Conservation (phyloP, 2,113 vertebrate species). For the Brachyhypopomus gauderio region DNA sequence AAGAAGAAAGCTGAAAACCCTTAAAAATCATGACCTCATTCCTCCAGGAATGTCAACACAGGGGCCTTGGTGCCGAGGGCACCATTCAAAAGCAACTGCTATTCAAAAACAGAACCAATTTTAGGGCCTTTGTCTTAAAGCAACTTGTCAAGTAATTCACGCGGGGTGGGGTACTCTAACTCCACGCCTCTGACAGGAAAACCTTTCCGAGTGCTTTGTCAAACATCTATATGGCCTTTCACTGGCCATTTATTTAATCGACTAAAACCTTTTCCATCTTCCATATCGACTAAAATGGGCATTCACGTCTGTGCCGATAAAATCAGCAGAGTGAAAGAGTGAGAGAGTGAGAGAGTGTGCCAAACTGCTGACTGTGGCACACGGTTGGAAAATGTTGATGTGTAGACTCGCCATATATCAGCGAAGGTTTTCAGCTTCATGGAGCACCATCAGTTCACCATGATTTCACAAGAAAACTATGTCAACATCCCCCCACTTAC, state of each 20-base stretch:
- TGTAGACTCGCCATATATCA: not conserved
- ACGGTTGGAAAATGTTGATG: not conserved
- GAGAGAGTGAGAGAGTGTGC: not conserved
- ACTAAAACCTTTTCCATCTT: constrained; percentile 52
- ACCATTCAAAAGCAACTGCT: constrained; percentile 20
- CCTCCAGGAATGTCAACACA: constrained; percentile 52
- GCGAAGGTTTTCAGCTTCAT: not conserved
- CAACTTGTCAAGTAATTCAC: constrained; percentile 8
- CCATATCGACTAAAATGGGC: constrained; percentile 49
- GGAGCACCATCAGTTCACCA: not conserved
- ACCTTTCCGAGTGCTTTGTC: constrained; percentile 27
- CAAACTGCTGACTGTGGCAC: constrained; percentile 46
- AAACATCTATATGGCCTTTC: constrained; percentile 5
- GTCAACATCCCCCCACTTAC: constrained; percentile 12
- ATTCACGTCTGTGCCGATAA: constrained; percentile 33
- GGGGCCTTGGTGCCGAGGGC: not conserved
- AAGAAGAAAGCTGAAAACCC: constrained; percentile 33
- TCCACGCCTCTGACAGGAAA: constrained; percentile 17
- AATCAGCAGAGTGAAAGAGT: constrained; percentile 17
- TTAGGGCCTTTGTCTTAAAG: not conserved
- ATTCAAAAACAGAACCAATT: constrained; percentile 21
- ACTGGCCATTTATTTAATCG: constrained; percentile 36
- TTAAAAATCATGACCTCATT: constrained; percentile 53
- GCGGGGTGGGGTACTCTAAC: not conserved
- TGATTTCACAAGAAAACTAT: constrained; percentile 37